phyloP scores from a whole-genome alignment of 2,888 invertebrate genomes.

The Cantharis rufa region DNA sequence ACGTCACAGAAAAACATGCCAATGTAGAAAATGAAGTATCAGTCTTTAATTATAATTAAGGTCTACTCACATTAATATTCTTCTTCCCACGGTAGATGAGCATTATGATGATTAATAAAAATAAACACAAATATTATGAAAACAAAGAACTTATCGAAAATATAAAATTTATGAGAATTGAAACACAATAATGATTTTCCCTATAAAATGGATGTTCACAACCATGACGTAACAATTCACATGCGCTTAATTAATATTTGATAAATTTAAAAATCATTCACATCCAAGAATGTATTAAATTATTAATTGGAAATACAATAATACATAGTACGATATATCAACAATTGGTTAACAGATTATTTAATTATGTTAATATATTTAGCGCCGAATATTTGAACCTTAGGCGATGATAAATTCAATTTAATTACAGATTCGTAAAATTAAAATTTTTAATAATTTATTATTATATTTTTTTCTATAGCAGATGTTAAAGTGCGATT shows the following conservation, averaged over 20 bases:
- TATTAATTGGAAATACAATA: neutral
- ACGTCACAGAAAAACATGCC: neutral
- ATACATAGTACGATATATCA: neutral
- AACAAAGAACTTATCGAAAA: neutral
- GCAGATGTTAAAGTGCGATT: too few relatives aligned
- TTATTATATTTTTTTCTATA: too few relatives aligned
- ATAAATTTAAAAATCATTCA: neutral
- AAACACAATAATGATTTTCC: conserved; percentile 3
- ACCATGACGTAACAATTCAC: neutral
- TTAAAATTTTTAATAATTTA: too few relatives aligned
- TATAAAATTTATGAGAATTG: neutral
- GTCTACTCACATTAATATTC: neutral
- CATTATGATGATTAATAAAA: neutral
- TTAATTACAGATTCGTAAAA: too few relatives aligned
- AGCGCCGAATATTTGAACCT: neutral
- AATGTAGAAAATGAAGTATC: neutral
- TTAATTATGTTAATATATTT: neutral
- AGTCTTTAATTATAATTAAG: neutral
- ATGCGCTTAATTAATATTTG: conserved; percentile 1
- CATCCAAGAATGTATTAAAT: neutral
- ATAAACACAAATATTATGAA: neutral
- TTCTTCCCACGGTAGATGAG: neutral
- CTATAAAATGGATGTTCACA: conserved; percentile 1
- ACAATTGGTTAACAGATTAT: neutral
- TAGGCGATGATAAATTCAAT: too few relatives aligned